Base-by-base conservation (phyloP, 1,140 invertebrate genomes). In the Charaxes varanes region DNA sequence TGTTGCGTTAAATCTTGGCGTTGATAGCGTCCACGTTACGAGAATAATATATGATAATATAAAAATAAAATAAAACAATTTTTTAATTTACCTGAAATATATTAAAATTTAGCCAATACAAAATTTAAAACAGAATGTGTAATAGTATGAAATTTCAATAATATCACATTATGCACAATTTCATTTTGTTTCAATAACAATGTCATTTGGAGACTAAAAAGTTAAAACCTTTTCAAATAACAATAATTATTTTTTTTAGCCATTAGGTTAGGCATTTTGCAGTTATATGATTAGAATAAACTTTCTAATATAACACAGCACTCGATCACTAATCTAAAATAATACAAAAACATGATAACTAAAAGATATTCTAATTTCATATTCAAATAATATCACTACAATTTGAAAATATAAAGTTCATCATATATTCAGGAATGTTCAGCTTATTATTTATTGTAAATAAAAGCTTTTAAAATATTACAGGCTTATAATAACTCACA, bases 161-260 rank as follows among this genome's bases (percentile, higher is more conserved):
- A 52, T 53, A 53, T 53, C 51, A 53, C 45, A 53, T 43, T 35
- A 48, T 51, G 28, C 50, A 44, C 12, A 33, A 36, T 16, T 44
- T 31, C 6, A 21, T 26, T 22, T 12, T 23, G 10, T 26, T 33
- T 27, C 16, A 27, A 28, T 16, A 37, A 28, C 8, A 41, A 31
- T 24, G 14, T 12, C 7, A 35, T 23, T 31, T 16, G 11, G 6
- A 1, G 2, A 11, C 13, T 1, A 21, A 13, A 12, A 34, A 12
- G 19, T 8, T 12, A 1, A 7, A 33, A 6, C 13, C 8, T 21
- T 15, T 4, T 15, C 19, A 21, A 10, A 24, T 24, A 16, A n/a
- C 10, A 36, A 36, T 10, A 22, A 36, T 13, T 18, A n/a, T n/a
- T n/a, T n/a, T n/a, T n/a, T n/a, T n/a, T n/a, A n/a, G n/a, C n/a